Percentiles rank a stretch among this genome's conserved stretches.
Conservation (phyloP, 2,888 invertebrate genomes). For the Pachymerium ferrugineum region DNA sequence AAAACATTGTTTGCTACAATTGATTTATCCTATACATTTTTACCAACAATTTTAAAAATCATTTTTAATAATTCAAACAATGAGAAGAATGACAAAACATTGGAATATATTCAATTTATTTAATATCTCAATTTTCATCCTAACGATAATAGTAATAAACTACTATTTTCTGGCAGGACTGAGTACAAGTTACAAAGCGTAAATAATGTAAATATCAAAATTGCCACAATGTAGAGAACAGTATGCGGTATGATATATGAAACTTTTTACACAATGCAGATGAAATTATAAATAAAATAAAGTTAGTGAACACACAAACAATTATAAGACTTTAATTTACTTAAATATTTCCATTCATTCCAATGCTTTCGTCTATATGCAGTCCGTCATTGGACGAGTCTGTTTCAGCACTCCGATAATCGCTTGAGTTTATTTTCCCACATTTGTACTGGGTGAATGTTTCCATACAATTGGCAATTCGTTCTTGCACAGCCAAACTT, state of each 20-base stretch:
- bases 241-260: not conserved
- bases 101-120: too few species aligned
- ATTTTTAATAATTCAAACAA: too few species aligned
- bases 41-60: too few species aligned
- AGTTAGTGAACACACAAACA: not conserved
- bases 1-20: too few species aligned
- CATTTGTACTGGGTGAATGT: not conserved
- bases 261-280: not conserved
- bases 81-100: too few species aligned
- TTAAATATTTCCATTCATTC: not conserved
- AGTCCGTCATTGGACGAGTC: not conserved
- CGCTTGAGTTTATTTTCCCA: not conserved
- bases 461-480: constrained; percentile 1
- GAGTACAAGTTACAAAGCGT: not conserved
- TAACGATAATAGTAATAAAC: not conserved
- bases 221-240: not conserved
- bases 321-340: not conserved
- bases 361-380: not conserved
- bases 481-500: not conserved
- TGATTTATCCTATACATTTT: too few species aligned
- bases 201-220: not conserved
- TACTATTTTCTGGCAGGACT: not conserved
- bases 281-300: not conserved
- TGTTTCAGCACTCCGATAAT: not conserved
- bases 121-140: too few species aligned